These are phyloP conservation scores for Psammodynastes pulverulentus DNA, from an alignment of 2,113 vertebrate genomes.

Conservation along the genomic window DNA sequence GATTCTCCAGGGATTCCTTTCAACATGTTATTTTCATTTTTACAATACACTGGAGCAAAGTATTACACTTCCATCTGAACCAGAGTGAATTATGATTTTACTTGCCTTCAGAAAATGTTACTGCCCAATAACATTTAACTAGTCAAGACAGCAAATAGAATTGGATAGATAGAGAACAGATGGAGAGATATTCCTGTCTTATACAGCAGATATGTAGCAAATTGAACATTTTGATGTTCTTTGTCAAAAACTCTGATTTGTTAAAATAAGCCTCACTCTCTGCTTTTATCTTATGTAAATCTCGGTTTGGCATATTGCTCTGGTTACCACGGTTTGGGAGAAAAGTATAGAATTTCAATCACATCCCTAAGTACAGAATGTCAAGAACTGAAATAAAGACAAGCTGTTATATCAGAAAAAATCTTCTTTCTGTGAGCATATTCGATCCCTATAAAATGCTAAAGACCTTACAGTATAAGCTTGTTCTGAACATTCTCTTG, in stretches of 20 bases:
- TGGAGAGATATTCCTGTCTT: neutral
- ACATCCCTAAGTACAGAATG: neutral
- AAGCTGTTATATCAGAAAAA: neutral
- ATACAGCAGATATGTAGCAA: neutral
- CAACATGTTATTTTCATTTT: neutral
- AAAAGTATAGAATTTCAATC: neutral
- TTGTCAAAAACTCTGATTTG: neutral
- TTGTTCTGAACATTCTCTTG: neutral
- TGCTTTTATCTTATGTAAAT: neutral
- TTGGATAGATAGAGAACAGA: neutral
- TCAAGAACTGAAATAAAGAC: neutral
- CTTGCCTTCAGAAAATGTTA: neutral
- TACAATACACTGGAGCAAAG: neutral
- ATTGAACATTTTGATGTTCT: neutral
- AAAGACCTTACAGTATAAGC: neutral
- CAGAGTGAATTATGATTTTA: neutral
- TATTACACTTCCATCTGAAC: neutral
- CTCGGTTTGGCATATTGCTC: neutral
- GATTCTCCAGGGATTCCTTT: neutral
- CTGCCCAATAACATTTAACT: neutral
- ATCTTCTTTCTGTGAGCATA: neutral
- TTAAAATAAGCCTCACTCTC: neutral
- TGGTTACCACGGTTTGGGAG: neutral
- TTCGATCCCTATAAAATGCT: neutral
- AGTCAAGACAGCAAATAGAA: neutral